These are phyloP conservation scores for Todus mexicanus DNA, from an alignment of 2,797 vertebrate genomes.

Conservation along the genomic window DNA sequence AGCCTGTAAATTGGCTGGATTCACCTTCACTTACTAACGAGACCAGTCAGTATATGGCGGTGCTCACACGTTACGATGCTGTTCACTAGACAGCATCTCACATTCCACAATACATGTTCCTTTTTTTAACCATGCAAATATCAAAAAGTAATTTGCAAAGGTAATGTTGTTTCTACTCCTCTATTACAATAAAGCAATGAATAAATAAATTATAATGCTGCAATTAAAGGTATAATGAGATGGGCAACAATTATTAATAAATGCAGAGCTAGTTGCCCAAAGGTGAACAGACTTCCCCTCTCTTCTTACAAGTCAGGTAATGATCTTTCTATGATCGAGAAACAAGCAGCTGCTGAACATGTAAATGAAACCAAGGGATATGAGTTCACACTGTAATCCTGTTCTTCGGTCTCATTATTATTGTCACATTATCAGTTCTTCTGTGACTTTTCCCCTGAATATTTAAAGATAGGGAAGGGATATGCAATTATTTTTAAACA, in stretches of 20 bases:
- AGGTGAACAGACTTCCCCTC: conserved; percentile 51
- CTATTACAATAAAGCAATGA: conserved; percentile 51
- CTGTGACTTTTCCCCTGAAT: conserved; percentile 36
- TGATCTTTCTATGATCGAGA: neutral
- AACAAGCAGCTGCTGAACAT: conserved; percentile 53
- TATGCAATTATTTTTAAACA: neutral
- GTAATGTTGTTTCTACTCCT: conserved; percentile 40
- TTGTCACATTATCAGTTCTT: neutral
- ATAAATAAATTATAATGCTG: conserved; percentile 55
- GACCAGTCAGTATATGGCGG: neutral
- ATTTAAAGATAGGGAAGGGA: conserved; percentile 28
- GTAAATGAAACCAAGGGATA: conserved; percentile 47
- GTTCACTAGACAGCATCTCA: neutral
- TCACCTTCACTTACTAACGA: neutral
- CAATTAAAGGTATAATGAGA: conserved; percentile 55
- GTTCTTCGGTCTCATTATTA: conserved; percentile 15
- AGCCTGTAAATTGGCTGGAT: neutral
- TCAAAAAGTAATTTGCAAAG: conserved; percentile 51
- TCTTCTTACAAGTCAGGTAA: conserved; percentile 43
- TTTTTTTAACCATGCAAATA: neutral
- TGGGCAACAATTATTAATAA: conserved; percentile 51
- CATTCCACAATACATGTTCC: neutral
- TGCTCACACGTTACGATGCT: neutral
- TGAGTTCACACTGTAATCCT: neutral
- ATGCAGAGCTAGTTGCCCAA: conserved; percentile 60